These are phyloP conservation scores for Scytalopus superciliaris DNA, from an alignment of 2,113 vertebrate species.

Conservation along the genomic window DNA sequence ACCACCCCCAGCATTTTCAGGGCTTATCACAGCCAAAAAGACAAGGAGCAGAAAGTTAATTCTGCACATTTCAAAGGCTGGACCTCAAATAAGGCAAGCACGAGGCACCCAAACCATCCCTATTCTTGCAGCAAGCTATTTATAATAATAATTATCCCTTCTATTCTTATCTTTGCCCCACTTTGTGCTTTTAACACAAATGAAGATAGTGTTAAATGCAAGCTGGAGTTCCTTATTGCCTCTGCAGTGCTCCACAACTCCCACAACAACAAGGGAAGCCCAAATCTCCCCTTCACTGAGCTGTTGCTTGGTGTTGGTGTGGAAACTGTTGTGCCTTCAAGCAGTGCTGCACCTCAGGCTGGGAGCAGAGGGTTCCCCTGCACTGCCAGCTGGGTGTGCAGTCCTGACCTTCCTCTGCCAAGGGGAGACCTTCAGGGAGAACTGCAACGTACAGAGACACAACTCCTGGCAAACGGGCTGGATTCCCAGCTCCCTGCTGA, in stretches of 20 bases:
- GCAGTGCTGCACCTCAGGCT: background rate
- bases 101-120: background rate
- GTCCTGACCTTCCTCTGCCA: background rate
- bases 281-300: background rate
- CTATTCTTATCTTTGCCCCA: slow-evolving; percentile 57
- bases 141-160: slow-evolving; percentile 41
- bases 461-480: background rate
- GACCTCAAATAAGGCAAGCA: background rate
- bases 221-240: background rate
- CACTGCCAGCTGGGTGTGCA: background rate
- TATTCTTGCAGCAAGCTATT: slow-evolving; percentile 45
- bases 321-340: background rate
- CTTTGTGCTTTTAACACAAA: slow-evolving; percentile 50
- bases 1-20: background rate
- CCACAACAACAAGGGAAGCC: background rate
- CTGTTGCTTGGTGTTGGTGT: background rate
- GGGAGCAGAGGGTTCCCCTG: background rate
- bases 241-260: background rate
- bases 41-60: background rate
- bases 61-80: background rate
- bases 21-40: background rate
- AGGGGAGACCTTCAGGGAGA: background rate
- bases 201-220: background rate
- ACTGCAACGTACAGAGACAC: background rate
- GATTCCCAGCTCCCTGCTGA: background rate